Percentiles rank a stretch among this genome's conserved stretches.
Conservation (phyloP, 92 coral and sea anemone species). For the Chrysogorgia sp. region DNA sequence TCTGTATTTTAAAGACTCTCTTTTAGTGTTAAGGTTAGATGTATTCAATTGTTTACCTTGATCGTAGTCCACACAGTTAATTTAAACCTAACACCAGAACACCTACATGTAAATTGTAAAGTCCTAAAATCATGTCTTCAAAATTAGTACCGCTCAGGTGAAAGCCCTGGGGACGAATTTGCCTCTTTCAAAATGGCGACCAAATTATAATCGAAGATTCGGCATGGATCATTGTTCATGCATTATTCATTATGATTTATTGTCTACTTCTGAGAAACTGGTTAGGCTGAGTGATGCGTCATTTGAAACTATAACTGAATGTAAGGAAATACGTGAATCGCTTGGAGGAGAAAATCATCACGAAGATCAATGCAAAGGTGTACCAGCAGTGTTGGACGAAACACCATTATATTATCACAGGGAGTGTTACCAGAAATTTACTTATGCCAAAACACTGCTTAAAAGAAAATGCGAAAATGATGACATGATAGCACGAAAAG, state of each 20-base stretch:
- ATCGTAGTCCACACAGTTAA: too few relatives aligned
- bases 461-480: constrained; percentile 8
- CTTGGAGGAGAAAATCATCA: constrained; percentile 30
- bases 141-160: too few relatives aligned
- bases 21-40: too few relatives aligned
- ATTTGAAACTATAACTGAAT: neutral
- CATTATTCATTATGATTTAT: neutral
- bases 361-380: neutral
- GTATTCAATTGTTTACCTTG: too few relatives aligned
- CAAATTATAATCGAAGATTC: too few relatives aligned
- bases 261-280: neutral
- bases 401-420: neutral
- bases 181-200: too few relatives aligned
- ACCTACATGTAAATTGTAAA: too few relatives aligned
- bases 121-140: too few relatives aligned
- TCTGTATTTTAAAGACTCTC: too few relatives aligned
- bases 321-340: neutral
- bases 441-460: constrained; percentile 7
- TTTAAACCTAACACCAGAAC: too few relatives aligned
- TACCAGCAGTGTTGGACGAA: neutral
- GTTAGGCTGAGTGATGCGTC: neutral
- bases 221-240: constrained; percentile 25
- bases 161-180: too few relatives aligned
- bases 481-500: neutral
- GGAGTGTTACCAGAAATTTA: constrained; percentile 21